Base-by-base conservation (phyloP, 1,140 invertebrate genomes). In the Pogonus chalceus region DNA sequence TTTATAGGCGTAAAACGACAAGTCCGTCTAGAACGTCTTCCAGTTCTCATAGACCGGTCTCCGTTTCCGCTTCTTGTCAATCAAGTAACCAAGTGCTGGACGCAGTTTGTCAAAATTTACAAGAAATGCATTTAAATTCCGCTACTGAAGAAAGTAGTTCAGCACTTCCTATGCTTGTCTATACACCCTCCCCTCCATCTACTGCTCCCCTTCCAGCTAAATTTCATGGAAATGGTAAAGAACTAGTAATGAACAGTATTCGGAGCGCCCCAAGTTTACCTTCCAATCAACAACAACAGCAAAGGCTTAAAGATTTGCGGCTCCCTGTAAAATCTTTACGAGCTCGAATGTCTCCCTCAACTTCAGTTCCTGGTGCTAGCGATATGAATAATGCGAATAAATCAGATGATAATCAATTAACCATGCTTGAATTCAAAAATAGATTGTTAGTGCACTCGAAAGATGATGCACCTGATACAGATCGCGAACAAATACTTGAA, bases 171-270 rank as follows among this genome's bases (percentile, higher is more conserved):
- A 61, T 69, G 31, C 70, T 81, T 43, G 76, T 80, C 12, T 87
- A 83, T 58, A 84, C 84, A 1, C 84, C 84, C 7, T 86, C 85
- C 12, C 85, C 87, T 16, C 86, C 87, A 20, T 87, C 87, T 20
- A 88, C 85, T 12, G 85, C 84, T 1, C 86, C 86, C 14, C 68
- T 89, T 54, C 85, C 87, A 1, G 79, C 84, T 54, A 89, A 89
- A 69, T 89, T 88, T 71, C 84, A 86, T 60, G n/a, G n/a, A n/a
- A n/a, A n/a, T n/a, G 75, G 78, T 22, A 84, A 82, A 62, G 80
- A 82, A 58, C 76, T 81, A 31, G 75, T 80, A 59, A 79, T 87
- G 76, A 82, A 86, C 63, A 87, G 85, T 61, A 86, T 87, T 26
- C 79, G 80, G 58, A 88, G 85, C 67, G 83, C 84, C 1, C 84